Conservation (phyloP, 2,888 invertebrate species). For the Cyclophora punctaria region DNA sequence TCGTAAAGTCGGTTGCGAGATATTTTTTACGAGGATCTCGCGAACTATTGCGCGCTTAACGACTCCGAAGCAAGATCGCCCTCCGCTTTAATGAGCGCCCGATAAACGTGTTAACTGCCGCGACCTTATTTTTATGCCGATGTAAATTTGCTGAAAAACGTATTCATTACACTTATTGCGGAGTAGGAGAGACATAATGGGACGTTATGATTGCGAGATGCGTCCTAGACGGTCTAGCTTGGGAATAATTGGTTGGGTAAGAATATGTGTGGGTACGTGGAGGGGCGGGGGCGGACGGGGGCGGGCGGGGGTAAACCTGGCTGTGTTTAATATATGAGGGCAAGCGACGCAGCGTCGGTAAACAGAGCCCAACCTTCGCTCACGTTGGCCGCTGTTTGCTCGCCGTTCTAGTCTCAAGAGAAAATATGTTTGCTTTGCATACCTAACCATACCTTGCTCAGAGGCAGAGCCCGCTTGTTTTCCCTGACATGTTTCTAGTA, state of each 20-base stretch:
- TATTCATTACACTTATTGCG: conserved; percentile 64
- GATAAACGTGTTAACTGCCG: conserved; percentile 74
- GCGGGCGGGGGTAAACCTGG: conserved; percentile 53
- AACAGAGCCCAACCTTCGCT: conserved; percentile 66
- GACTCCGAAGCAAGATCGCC: conserved; percentile 74
- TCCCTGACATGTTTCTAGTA: conserved; percentile 61
- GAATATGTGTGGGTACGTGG: conserved; percentile 15
- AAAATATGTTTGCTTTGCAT: conserved; percentile 73
- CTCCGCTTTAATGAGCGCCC: conserved; percentile 74
- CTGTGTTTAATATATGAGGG: conserved; percentile 73
- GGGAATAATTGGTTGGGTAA: conserved; percentile 17
- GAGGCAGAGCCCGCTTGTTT: conserved; percentile 48
- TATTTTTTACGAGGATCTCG: conserved; percentile 76
- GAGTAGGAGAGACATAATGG: conserved; percentile 35
- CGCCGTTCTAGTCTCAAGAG: conserved; percentile 69
- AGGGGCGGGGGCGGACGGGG: conserved; percentile 20
- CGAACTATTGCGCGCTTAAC: conserved; percentile 76
- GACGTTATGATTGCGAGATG: conserved; percentile 26
- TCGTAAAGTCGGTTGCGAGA: conserved; percentile 74
- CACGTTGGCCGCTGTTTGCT: conserved; percentile 66
- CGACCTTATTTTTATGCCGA: conserved; percentile 73
- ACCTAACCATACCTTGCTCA: conserved; percentile 55
- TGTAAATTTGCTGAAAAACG: conserved; percentile 72
- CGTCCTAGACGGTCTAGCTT: conserved; percentile 25
- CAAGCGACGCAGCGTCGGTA: conserved; percentile 68